Evolutionary conservation across 2,797 vertebrate genomes (phyloP).

Genomic region (Enteromius anoplus): DNA sequence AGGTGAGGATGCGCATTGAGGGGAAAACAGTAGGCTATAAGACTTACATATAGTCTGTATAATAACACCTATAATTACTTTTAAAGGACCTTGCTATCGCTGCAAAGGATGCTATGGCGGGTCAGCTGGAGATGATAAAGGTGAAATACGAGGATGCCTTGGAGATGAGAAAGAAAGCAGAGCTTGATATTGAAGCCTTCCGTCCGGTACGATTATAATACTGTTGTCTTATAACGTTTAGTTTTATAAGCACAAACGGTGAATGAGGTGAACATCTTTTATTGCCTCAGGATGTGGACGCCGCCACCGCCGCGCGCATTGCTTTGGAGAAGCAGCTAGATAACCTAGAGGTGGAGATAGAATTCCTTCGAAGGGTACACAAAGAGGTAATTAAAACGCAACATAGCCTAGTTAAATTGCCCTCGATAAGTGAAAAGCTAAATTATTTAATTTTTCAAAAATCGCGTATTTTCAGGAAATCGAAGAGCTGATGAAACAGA

Average conservation of each 20-base stretch:
- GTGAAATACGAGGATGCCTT: conserved; percentile 78
- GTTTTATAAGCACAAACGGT: conserved; percentile 4
- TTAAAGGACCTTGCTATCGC: conserved; percentile 78
- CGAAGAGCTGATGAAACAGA: conserved; percentile 79
- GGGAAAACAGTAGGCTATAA: neutral
- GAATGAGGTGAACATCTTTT: neutral
- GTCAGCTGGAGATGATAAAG: conserved; percentile 75
- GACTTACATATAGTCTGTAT: neutral
- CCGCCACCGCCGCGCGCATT: conserved; percentile 72
- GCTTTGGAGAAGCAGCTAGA: conserved; percentile 77
- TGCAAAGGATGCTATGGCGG: conserved; percentile 72
- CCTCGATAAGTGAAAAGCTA: neutral
- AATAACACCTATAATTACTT: conserved; percentile 34
- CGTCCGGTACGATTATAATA: conserved; percentile 71
- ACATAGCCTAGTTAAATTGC: neutral
- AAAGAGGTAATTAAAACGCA: conserved; percentile 62
- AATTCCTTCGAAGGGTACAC: conserved; percentile 72
- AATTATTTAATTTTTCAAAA: neutral
- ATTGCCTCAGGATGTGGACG: conserved; percentile 70
- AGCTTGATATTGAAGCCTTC: conserved; percentile 78
- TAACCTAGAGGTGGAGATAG: conserved; percentile 76
- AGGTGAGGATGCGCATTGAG: neutral
- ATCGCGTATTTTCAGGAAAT: conserved; percentile 72
- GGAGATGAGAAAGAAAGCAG: conserved; percentile 77
- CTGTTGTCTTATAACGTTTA: neutral